Evolutionary conservation across 2,888 invertebrate genomes (phyloP), one percentile per base, ranked within the genome.

Genomic region (Pachliopta kotzebuea): DNA sequence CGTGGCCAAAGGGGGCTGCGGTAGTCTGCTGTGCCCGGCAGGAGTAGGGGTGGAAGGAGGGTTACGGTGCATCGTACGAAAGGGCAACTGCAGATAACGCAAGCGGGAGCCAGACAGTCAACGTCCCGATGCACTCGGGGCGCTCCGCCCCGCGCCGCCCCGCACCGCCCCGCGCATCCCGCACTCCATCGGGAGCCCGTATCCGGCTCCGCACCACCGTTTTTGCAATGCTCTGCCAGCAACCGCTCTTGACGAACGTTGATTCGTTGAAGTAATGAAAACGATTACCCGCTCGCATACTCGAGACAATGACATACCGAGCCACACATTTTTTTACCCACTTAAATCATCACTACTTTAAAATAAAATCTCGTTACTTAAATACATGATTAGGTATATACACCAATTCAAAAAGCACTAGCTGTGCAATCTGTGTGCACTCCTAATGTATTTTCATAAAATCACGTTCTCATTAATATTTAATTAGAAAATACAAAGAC

Each of bases 11-110:
- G 85, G 82, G 82, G 85, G 84, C 74, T 86, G 84, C 85, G 82
- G 85, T 77, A 78, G 85, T 84, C 84, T 84, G 80, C 71, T 77
- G 73, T 74, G 78, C 76, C 79, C 79, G 72, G 74, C 70, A 73
- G 70, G 70, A 56, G 67, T 71, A 74, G 77, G 82, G 88, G 88
- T 86, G 83, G 84, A 74, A 80, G 79, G 86, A 83, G 86, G 86
- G 88, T 81, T 81, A 86, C 83, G 79, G 90, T 87, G 89, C 90
- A 90, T 87, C 87, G 89, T 85, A 87, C 87, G 83, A 88, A 90
- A 91, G 91, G 92, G 91, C 90, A 88, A 91, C 87, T 90, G 90
- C 90, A 90, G 90, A 91, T 90, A 90, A 86, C 86, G 83, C 86
- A 81, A 79, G 84, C 86, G 78, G 81, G 83, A 79, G 83, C 88